These are phyloP conservation scores for Rhingia campestris DNA, from an alignment of 2,888 invertebrate species.

Conservation along the genomic window DNA sequence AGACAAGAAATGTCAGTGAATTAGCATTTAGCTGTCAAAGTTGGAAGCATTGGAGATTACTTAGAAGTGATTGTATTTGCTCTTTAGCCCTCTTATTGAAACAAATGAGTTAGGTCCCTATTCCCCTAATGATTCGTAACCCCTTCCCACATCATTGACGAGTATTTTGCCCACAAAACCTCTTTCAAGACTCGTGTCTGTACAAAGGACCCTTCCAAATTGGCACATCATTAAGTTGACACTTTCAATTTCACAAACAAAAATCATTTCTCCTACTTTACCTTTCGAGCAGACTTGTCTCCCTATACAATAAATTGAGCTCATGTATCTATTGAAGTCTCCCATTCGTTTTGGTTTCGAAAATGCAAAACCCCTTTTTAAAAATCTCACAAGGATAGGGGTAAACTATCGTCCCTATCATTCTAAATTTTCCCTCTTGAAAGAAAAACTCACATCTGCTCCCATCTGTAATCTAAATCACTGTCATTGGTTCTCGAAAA, in stretches of 20 bases:
- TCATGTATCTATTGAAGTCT: neutral
- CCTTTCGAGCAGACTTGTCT: conserved; percentile 7
- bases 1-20: no score
- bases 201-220: neutral
- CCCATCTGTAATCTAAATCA: conserved; percentile 62
- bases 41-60: no score
- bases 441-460: conserved; percentile 58
- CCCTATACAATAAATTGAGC: neutral
- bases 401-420: conserved; percentile 14
- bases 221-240: conserved; percentile 36
- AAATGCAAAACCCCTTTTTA: conserved; percentile 18
- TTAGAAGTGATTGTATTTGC: no score
- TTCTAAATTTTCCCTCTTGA: conserved; percentile 30
- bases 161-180: no score
- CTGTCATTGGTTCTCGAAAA: conserved; percentile 37
- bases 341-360: conserved; percentile 22
- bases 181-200: conserved; percentile 32
- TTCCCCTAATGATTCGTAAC: no score
- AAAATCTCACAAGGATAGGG: conserved; percentile 21
- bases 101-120: no score
- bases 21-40: no score
- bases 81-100: no score
- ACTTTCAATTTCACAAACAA: conserved; percentile 28
- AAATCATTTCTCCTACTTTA: conserved; percentile 38
- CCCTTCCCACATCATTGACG: neutral